A percentile compares a stretch with the other conserved stretches of the same genome.
These are phyloP conservation scores for Ginglymostoma cirratum DNA, from an alignment of 2,113 vertebrate species.

Conservation along the genomic window DNA sequence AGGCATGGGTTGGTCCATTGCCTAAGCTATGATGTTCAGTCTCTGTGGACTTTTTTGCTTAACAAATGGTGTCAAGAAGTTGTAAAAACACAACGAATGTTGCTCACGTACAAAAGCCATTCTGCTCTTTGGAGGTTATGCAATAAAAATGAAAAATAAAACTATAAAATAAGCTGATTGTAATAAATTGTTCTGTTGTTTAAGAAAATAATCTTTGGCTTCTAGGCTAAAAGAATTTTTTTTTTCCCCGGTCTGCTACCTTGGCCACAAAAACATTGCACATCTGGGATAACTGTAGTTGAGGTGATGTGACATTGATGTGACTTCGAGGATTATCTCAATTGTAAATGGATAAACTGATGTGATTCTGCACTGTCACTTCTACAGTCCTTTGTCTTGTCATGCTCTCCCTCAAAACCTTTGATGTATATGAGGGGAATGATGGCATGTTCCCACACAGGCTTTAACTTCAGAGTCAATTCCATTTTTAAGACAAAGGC, in stretches of 20 bases:
- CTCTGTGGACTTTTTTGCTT: neutral
- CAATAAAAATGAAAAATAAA: neutral
- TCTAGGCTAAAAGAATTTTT: neutral
- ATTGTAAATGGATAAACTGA: slow-evolving; percentile 28
- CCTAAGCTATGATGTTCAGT: neutral
- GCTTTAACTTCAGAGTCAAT: neutral
- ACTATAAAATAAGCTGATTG: neutral
- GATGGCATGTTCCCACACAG: slow-evolving; percentile 4
- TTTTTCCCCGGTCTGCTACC: neutral
- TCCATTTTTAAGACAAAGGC: neutral
- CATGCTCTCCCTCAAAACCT: slow-evolving; percentile 7
- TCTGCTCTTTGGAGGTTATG: neutral
- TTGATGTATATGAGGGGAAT: neutral
- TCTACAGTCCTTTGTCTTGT: neutral
- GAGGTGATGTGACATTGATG: neutral
- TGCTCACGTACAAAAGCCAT: neutral
- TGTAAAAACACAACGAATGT: neutral
- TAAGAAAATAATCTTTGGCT: neutral
- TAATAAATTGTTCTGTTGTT: neutral
- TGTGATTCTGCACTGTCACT: slow-evolving; percentile 14
- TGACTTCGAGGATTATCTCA: slow-evolving; percentile 10
- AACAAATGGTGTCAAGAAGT: neutral
- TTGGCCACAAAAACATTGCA: neutral
- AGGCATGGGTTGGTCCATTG: neutral
- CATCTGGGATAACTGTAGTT: neutral